A percentile compares a stretch with the other conserved stretches of the same genome.
These are phyloP conservation scores for Capitella teleta DNA, from an alignment of 1,140 invertebrate species.

Conservation along the genomic window DNA sequence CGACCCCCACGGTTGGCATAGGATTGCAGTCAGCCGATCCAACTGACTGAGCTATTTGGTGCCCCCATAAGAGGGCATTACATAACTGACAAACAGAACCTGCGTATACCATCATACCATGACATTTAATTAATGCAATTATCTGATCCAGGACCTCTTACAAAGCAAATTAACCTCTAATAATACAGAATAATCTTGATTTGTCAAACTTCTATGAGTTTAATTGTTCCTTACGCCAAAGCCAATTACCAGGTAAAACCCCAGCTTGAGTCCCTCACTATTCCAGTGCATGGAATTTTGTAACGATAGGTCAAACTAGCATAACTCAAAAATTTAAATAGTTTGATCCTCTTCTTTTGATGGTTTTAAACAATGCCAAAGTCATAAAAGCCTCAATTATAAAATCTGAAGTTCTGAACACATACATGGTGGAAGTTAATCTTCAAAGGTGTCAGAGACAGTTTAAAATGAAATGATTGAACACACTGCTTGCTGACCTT, in stretches of 20 bases:
- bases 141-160: neutral
- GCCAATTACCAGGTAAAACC: neutral
- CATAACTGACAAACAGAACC: too few relatives aligned
- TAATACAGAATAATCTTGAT: neutral
- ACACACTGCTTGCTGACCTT: too few relatives aligned
- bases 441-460: too few relatives aligned
- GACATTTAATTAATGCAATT: neutral
- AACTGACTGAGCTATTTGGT: too few relatives aligned
- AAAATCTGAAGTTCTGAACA: neutral
- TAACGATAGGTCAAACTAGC: neutral
- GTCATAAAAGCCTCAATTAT: neutral
- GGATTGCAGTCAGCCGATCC: too few relatives aligned
- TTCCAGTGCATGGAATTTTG: neutral
- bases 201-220: neutral
- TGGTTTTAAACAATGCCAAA: neutral
- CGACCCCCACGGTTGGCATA: too few relatives aligned
- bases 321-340: too few relatives aligned
- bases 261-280: neutral
- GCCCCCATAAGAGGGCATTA: too few relatives aligned
- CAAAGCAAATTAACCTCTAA: neutral
- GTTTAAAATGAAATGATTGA: too few relatives aligned
- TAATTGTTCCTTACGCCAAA: neutral
- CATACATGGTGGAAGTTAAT: too few relatives aligned
- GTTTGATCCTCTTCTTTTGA: too few relatives aligned
- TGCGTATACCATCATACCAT: neutral